Conservation (phyloP, 2,113 vertebrate species). For the Carlito syrichta region DNA sequence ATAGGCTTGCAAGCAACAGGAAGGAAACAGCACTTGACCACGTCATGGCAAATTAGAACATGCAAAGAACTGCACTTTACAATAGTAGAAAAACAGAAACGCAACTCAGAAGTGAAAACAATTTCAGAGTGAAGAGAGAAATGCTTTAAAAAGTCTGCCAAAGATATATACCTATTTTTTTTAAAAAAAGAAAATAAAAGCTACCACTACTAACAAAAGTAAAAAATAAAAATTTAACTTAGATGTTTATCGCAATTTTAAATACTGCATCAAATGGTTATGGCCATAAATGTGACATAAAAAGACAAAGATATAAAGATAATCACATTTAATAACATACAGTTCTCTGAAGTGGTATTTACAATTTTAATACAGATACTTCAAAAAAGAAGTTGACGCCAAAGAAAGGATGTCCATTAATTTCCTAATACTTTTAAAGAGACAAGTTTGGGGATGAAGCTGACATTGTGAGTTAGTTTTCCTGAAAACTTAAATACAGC, state of each 20-base stretch:
- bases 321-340: constrained; percentile 4
- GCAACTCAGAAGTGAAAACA: constrained; percentile 73
- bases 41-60: constrained; percentile 88
- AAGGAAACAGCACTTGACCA: constrained; percentile 88
- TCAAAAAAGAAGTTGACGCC: neutral
- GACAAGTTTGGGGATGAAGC: neutral
- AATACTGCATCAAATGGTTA: neutral
- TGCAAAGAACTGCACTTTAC: constrained; percentile 83
- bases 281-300: constrained; percentile 14
- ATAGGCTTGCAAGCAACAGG: constrained; percentile 83
- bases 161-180: neutral
- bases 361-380: constrained; percentile 1
- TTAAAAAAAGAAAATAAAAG: neutral
- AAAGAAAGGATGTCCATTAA: neutral
- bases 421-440: constrained; percentile 28
- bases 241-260: constrained; percentile 4
- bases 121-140: constrained; percentile 30
- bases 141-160: neutral
- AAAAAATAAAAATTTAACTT: neutral
- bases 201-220: constrained; percentile 7
- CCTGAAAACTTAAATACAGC: constrained; percentile 52
- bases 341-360: constrained; percentile 30
- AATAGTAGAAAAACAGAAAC: constrained; percentile 76
- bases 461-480: neutral
- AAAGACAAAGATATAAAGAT: constrained; percentile 30